Evolutionary conservation across 2,888 invertebrate species (phyloP), one percentile per base, ranked within the genome.

Genomic region (Mythimna impura): DNA sequence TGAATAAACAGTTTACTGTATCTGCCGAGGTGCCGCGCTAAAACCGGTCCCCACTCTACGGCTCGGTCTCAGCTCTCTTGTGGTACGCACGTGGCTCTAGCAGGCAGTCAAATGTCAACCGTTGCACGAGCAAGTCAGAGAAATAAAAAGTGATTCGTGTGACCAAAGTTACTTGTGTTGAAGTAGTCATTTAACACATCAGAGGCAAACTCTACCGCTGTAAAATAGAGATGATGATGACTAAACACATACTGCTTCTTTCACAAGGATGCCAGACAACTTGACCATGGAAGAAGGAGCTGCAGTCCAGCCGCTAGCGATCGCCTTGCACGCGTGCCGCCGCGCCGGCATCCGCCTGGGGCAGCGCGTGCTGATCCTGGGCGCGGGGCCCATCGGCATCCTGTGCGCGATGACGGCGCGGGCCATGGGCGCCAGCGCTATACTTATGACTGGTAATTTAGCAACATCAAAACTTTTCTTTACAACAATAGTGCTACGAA

Each of bases 221-320:
- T n/a, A n/a, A n/a, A n/a, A n/a, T n/a, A n/a, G n/a, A n/a, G 6
- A 5, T 17, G 9, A 54, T 54, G 10, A 54, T 12, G 54, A 54
- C n/a, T 47, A 47, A 47, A 47, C 1, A 5, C 47, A 43, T 22
- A 20, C 8, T 36, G 14, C 22, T 25, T 25, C 17, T 20, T 40
- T 25, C 7, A 82, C 8, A 86, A 99, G 98, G 90, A 96, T 99
- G 65, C 99, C 99, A 1, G 98, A 98, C 74, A 97, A 99, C 90
- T 97, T 99, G 54, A 97, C 97, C 7, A 97, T 99, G 94, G 99
- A 99, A 90, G 99, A 99, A 94, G 99, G 98, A 1, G 99, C 99
- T 0, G 95, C 99, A 0, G 95, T 99, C 70, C 99, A 99, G 91
- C 99, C 99, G 0, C 93, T 99, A 0, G 98, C 99, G 0, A 99